phyloP scores from a whole-genome alignment of 2,113 vertebrate species.

The Bambusicola thoracicus region DNA sequence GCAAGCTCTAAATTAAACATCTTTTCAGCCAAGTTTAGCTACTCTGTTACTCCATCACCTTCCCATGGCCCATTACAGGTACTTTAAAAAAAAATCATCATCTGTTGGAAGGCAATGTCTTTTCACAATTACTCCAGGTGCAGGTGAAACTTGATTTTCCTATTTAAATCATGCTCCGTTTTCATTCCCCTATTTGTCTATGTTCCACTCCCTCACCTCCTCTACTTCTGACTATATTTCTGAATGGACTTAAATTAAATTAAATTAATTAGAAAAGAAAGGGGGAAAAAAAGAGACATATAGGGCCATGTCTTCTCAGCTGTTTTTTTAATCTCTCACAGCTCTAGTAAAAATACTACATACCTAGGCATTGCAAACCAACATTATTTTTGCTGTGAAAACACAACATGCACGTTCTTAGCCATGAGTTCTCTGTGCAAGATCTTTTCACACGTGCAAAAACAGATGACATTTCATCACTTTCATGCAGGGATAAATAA shows the following conservation, averaged over 20 bases:
- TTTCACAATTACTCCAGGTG: slow-evolving; percentile 5
- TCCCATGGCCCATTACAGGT: neutral
- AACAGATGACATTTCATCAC: slow-evolving; percentile 67
- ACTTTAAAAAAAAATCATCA: neutral
- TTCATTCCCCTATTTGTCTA: neutral
- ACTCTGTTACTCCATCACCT: slow-evolving; percentile 36
- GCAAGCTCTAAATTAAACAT: slow-evolving; percentile 38
- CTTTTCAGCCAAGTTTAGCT: slow-evolving; percentile 19
- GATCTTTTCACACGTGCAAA: slow-evolving; percentile 63
- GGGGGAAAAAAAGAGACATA: neutral
- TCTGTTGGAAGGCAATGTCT: neutral
- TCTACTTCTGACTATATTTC: neutral
- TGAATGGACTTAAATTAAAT: slow-evolving; percentile 37
- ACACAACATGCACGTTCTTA: slow-evolving; percentile 49
- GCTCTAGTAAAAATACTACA: slow-evolving; percentile 69
- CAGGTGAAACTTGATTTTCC: neutral
- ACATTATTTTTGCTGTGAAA: slow-evolving; percentile 77
- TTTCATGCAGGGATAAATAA: slow-evolving; percentile 48
- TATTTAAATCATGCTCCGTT: slow-evolving; percentile 23
- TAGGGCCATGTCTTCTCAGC: slow-evolving; percentile 1
- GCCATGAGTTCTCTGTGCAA: slow-evolving; percentile 58
- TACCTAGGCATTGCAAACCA: slow-evolving; percentile 62
- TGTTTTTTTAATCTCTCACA: slow-evolving; percentile 61
- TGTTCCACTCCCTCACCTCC: neutral
- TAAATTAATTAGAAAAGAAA: slow-evolving; percentile 37